Evolutionary conservation across 92 coral and sea anemone species (phyloP), one percentile per base, ranked within the genome.

Genomic region (Porites divaricata): DNA sequence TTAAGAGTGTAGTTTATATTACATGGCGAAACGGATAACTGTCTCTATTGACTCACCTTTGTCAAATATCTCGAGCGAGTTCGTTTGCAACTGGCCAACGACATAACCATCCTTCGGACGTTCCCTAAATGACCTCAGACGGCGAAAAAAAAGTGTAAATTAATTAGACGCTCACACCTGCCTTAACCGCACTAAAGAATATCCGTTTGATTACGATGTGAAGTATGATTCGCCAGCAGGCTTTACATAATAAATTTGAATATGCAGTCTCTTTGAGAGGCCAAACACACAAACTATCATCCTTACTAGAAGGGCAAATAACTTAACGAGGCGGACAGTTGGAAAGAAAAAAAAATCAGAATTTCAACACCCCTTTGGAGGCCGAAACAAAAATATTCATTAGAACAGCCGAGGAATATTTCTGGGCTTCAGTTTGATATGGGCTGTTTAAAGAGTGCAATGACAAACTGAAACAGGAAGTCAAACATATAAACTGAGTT

Each of bases 71-170:
- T 69, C 9, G 70, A 22, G 15, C 35, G 14, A 20, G 52, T 54
- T n/a, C 6, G 54, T 65, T 64, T 58, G 65, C 21, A 80, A 69
- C 41, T 68, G 67, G 76, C 67, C 15, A 66, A 70, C 24, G 35
- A 17, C 28, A 56, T 10, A 9, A 1, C 28, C 28, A 15, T 68
- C 28, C 54, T 67, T 54, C 35, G 35, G 57, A 19, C 35, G 35
- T 70, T 19, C 6, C 48, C 77, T 81, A 72, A 71, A 72, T 70
- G 49, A n/a, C 13, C 49, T 41, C 45, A 35, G 45, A 35, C 45
- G 58, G 13, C 78, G 70, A 68, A 70, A 56, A 45, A 20, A 67
- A 71, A 71, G 59, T 35, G 77, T 81, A 81, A 81, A 81, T 81
- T 71, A 70, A 70, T 70, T 28, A 8, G 10, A 8, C 7, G 51